Evolutionary conservation across 1,140 invertebrate genomes (phyloP).

Genomic region (Chymomyza costata): DNA sequence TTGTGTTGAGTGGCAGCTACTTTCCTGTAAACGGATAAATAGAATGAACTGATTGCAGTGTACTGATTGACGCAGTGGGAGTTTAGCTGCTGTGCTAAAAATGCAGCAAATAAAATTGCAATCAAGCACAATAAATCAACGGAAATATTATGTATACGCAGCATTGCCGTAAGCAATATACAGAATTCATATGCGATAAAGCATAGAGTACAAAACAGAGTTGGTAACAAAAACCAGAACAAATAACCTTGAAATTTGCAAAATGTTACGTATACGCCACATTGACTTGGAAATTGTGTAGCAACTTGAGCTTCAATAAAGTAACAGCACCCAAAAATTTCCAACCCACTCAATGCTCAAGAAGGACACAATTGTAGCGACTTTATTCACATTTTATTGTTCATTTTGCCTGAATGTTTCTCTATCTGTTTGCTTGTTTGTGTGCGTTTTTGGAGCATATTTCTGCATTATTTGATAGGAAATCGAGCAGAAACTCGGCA

Average conservation of each 20-base stretch:
- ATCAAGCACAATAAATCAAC: slow-evolving; percentile 47
- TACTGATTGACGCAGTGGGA: slow-evolving; percentile 59
- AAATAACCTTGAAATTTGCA: too few relatives aligned
- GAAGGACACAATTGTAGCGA: too few relatives aligned
- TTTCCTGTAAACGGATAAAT: slow-evolving; percentile 65
- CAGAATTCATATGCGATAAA: slow-evolving; percentile 23
- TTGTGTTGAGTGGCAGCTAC: slow-evolving; percentile 53
- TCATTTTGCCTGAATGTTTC: slow-evolving; percentile 18
- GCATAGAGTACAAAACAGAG: slow-evolving; percentile 6
- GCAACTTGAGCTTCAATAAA: slow-evolving; percentile 22
- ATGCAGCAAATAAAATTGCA: slow-evolving; percentile 52
- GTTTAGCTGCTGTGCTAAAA: slow-evolving; percentile 32
- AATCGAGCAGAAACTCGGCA: slow-evolving; percentile 45
- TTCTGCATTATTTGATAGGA: slow-evolving; percentile 62
- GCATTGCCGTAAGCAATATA: too few relatives aligned
- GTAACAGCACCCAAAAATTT: slow-evolving; percentile 11
- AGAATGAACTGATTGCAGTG: slow-evolving; percentile 64
- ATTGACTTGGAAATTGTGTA: slow-evolving; percentile 29
- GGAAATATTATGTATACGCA: too few relatives aligned
- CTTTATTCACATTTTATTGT: slow-evolving; percentile 28
- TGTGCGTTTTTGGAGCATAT: too few relatives aligned
- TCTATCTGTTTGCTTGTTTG: slow-evolving; percentile 2
- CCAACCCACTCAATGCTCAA: too few relatives aligned
- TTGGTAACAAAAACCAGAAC: background rate
- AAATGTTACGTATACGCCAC: slow-evolving; percentile 51